A percentile compares a stretch with the other conserved stretches of the same genome.
These are phyloP conservation scores for Forbesichthys agassizii DNA, from an alignment of 2,113 vertebrate species.

Conservation along the genomic window DNA sequence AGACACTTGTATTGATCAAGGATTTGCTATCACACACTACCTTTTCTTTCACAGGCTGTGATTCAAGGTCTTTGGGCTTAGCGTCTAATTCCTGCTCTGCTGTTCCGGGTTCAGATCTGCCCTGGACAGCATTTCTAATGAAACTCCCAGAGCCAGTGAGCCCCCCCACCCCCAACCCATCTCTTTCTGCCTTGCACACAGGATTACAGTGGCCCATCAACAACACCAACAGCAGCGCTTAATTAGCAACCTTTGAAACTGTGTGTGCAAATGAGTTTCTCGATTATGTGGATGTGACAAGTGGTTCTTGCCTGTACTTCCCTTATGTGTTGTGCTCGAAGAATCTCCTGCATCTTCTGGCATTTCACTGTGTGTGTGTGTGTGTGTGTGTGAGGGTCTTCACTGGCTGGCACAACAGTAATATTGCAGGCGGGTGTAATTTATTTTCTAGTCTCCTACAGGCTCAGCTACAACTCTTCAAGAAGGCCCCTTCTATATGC, in stretches of 20 bases:
- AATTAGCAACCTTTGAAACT: slow-evolving; percentile 38
- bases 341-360: slow-evolving; percentile 49
- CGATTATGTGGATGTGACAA: slow-evolving; percentile 31
- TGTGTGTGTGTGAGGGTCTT: slow-evolving; percentile 35
- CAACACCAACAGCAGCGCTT: slow-evolving; percentile 43
- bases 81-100: slow-evolving; percentile 74
- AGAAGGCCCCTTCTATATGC: too few species aligned
- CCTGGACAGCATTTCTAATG: slow-evolving; percentile 72
- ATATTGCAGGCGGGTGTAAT: slow-evolving; percentile 45
- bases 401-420: slow-evolving; percentile 50
- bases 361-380: slow-evolving; percentile 34
- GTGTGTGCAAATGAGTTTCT: slow-evolving; percentile 32
- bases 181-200: slow-evolving; percentile 49
- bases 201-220: slow-evolving; percentile 58
- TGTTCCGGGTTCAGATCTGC: slow-evolving; percentile 68
- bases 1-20: slow-evolving; percentile 74
- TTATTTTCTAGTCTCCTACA: neutral
- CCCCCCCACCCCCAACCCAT: slow-evolving; percentile 25
- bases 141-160: slow-evolving; percentile 67
- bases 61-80: slow-evolving; percentile 78
- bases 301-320: slow-evolving; percentile 30
- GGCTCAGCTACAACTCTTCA: too few species aligned
- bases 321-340: slow-evolving; percentile 38
- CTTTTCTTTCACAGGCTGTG: slow-evolving; percentile 65
- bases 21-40: slow-evolving; percentile 73